Evolutionary conservation across 2,888 invertebrate species (phyloP).

Genomic region (Elgonia sp.): DNA sequence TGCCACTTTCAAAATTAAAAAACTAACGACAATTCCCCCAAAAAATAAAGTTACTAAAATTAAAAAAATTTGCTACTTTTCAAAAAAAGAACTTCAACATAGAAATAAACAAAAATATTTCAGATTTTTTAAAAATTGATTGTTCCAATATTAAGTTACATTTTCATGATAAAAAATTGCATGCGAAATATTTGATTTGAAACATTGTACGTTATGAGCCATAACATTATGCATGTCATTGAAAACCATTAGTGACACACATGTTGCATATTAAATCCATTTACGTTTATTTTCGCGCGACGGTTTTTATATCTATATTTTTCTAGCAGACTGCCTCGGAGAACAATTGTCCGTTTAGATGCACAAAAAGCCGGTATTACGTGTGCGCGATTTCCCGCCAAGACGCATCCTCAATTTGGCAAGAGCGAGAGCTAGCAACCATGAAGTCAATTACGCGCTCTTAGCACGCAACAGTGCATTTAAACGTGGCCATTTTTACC

Average conservation of each 20-base stretch:
- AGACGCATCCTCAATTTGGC: slow-evolving; percentile 73
- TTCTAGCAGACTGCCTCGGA: slow-evolving; percentile 36
- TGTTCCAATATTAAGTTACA: no score
- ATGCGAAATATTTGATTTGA: no score
- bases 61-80: no score
- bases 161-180: no score
- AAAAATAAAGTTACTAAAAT: no score
- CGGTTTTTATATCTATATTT: slow-evolving; percentile 29
- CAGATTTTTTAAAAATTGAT: no score
- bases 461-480: slow-evolving; percentile 70
- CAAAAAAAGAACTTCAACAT: no score
- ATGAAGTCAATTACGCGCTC: slow-evolving; percentile 69
- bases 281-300: slow-evolving; percentile 34
- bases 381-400: slow-evolving; percentile 67
- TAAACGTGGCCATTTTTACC: slow-evolving; percentile 54
- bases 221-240: slow-evolving; percentile 8
- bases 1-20: no score
- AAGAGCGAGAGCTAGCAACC: slow-evolving; percentile 66
- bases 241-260: slow-evolving; percentile 25
- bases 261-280: slow-evolving; percentile 21
- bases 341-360: slow-evolving; percentile 57
- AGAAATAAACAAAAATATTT: no score
- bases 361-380: slow-evolving; percentile 67
- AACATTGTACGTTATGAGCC: background rate
- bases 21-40: no score